Evolutionary conservation across 2,797 vertebrate species (phyloP), one percentile per base, ranked within the genome.

Genomic region (Chaetodon trifasciatus): DNA sequence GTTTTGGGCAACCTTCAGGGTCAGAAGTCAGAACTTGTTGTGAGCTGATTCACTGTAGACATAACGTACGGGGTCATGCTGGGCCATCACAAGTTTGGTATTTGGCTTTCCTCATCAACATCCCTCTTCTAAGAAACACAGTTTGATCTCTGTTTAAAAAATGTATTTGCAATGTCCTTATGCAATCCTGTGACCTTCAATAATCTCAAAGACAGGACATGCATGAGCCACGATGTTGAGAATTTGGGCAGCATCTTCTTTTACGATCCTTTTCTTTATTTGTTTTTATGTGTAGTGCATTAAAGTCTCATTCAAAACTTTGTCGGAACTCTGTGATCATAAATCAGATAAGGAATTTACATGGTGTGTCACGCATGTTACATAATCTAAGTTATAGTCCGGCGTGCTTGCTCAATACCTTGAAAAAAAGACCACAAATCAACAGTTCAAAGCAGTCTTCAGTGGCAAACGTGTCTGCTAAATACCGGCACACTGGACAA

Each of bases 341-440:
- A 92, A 91, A 91, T 93, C 85, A 87, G 56, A 80, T 53, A 70
- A 63, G 78, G 64, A 86, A 76, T 83, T 78, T 85, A 69, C 55
- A 65, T 24, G 57, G 17, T 68, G 57, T 64, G 64, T 87, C 76
- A 82, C 8, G 19, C 46, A 35, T 23, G 60, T 95, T 94, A 87
- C 76, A 86, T 83, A 93, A 94, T 75, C 44, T 84, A 92, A 93
- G 64, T 93, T 92, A 91, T 78, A 85, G 83, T 88, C 82, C 64
- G 74, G 42, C 6, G 32, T 39, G 61, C 72, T 88, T 88, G 83
- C 77, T 91, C 58, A 50, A 77, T 40, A 76, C 62, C 35, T 64
- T 3, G 28, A 82, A 86, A 83, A 74, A 82, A 78, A 62, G 21
- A 62, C 52, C 85, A 90, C 78, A 95, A 94, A 94, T 94, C 89